Evolutionary conservation across 2,888 invertebrate species (phyloP), one percentile per base, ranked within the genome.

Genomic region (Boloria selene): DNA sequence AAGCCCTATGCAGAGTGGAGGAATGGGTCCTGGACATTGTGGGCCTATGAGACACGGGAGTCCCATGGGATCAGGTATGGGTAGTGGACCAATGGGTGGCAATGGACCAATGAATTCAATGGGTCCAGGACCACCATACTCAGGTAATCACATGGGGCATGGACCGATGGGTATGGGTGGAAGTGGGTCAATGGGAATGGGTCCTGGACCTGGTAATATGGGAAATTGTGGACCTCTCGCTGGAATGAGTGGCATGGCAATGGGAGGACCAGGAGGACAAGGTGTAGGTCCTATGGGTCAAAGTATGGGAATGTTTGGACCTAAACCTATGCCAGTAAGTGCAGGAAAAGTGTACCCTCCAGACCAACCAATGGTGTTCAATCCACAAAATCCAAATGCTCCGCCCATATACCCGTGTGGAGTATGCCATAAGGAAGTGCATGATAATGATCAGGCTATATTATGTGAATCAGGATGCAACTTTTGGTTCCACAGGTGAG

Each of bases 361-460:
- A 5, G 97, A 98, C 84, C 98, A 98, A 84, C 97, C 98, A 0
- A 98, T 98, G 98, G 98, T 99, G 71, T 98, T 98, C 85, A 99
- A 99, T 89, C 97, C 98, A 52, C 98, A 98, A 87, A 99, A 99
- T 89, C 99, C 98, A 0, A 99, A 98, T 86, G 99, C 99, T 61
- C 99, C 99, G 58, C 98, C 99, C 2, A 98, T 99, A 74, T 98
- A 98, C 87, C 98, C 98, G 0, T 99, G 99, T 91, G 99, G 99
- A 71, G 96, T 97, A 67, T 99, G 99, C 92, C 98, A 98, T 90
- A 98, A 98, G 92, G 99, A 99, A 93, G 97, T 98, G 65, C 98
- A 98, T 90, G 99, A 99, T 90, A 98, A 98, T 92, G 99, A 99
- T 90, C 98, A 99, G 93, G 98, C 98, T 67, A 98, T 98, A 75